phyloP scores from a whole-genome alignment of 1,140 invertebrate species.

The Saccostrea cuccullata region DNA sequence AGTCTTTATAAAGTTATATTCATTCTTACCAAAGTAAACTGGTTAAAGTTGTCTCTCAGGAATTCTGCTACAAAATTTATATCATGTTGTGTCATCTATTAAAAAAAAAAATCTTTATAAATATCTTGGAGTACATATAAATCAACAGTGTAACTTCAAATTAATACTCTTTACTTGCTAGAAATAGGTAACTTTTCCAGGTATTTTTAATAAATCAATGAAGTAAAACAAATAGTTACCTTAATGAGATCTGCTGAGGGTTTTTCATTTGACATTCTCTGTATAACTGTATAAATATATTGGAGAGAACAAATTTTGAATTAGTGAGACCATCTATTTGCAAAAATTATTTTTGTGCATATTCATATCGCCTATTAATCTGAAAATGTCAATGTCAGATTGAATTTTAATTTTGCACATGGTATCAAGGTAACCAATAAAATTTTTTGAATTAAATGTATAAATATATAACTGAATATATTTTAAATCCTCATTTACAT shows the following conservation, averaged over 20 bases:
- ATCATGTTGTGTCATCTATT: slow-evolving; percentile 88
- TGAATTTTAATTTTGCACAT: not conserved
- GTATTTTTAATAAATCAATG: not conserved
- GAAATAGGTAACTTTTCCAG: not conserved
- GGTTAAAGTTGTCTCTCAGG: slow-evolving; percentile 88
- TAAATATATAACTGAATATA: not conserved
- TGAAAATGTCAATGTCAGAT: not conserved
- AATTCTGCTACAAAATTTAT: slow-evolving; percentile 93
- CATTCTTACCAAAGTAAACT: slow-evolving; percentile 75
- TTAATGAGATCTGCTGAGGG: slow-evolving; percentile 89
- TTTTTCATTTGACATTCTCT: slow-evolving; percentile 89
- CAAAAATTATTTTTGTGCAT: too few relatives aligned
- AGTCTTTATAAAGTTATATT: not conserved
- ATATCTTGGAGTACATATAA: too few relatives aligned
- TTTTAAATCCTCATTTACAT: too few relatives aligned
- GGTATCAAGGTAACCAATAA: not conserved
- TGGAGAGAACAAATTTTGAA: not conserved
- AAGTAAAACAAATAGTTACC: slow-evolving; percentile 76
- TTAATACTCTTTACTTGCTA: too few relatives aligned
- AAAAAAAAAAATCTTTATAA: slow-evolving; percentile 15
- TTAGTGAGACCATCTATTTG: not conserved
- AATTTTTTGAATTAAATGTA: not conserved
- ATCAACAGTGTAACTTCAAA: too few relatives aligned
- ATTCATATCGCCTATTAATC: not conserved
- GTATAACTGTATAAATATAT: slow-evolving; percentile 82